Percentiles rank a stretch among this genome's conserved stretches.
Evolutionary conservation across 1,140 invertebrate genomes (phyloP).

Genomic region (Drosophila parabipectinata): DNA sequence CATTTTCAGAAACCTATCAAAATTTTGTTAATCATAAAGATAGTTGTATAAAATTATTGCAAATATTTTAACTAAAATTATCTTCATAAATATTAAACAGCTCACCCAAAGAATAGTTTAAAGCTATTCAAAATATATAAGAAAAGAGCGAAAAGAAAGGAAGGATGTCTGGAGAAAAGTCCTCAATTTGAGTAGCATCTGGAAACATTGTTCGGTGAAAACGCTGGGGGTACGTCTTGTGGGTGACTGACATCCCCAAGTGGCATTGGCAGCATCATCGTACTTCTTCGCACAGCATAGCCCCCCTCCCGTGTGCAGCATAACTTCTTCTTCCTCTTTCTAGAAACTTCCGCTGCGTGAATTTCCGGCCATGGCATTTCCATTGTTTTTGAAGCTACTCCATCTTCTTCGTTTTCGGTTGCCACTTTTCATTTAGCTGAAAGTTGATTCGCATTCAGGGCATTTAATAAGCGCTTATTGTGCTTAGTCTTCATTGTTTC

Average conservation of each 20-base stretch:
- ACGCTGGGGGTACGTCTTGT: slow-evolving; percentile 32
- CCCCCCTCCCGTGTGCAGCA: slow-evolving; percentile 8
- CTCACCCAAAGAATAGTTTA: neutral
- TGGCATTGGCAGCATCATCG: slow-evolving; percentile 43
- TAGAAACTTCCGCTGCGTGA: slow-evolving; percentile 55
- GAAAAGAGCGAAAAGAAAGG: slow-evolving; percentile 1
- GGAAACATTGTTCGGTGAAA: slow-evolving; percentile 36
- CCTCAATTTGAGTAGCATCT: slow-evolving; percentile 43
- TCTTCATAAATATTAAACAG: slow-evolving; percentile 1
- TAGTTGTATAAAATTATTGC: no score
- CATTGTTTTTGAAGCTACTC: slow-evolving; percentile 60
- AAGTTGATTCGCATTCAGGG: slow-evolving; percentile 76
- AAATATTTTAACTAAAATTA: neutral
- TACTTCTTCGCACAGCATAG: neutral
- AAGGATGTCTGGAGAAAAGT: slow-evolving; percentile 8
- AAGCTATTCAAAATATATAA: slow-evolving; percentile 4
- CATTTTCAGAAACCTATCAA: no score
- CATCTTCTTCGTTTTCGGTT: slow-evolving; percentile 36
- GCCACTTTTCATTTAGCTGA: slow-evolving; percentile 76
- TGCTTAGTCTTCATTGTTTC: slow-evolving; percentile 72
- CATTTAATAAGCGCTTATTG: slow-evolving; percentile 82
- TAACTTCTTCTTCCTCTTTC: slow-evolving; percentile 23
- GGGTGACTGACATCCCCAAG: slow-evolving; percentile 61
- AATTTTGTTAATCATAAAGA: no score
- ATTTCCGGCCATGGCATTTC: slow-evolving; percentile 63